Percentiles rank a stretch among this genome's conserved stretches.
These are phyloP conservation scores for Bombus waltoni DNA, from an alignment of 1,140 invertebrate species.

Conservation along the genomic window DNA sequence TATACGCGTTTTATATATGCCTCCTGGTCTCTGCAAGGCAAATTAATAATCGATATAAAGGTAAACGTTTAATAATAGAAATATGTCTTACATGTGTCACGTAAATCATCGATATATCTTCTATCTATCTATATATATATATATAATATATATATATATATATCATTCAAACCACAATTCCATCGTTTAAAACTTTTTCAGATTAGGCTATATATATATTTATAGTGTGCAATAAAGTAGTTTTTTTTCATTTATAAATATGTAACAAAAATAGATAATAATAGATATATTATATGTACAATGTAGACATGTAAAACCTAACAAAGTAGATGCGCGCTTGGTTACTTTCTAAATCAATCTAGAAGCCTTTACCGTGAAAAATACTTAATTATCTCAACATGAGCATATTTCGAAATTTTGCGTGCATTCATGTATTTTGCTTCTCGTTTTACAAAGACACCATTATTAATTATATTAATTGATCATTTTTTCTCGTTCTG, in stretches of 20 bases:
- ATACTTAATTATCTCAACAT: slow-evolving; percentile 59
- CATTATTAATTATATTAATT: slow-evolving; percentile 2
- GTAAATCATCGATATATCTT: slow-evolving; percentile 50
- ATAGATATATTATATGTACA: slow-evolving; percentile 77
- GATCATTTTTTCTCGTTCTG: background rate
- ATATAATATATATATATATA: slow-evolving; percentile 43
- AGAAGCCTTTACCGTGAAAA: slow-evolving; percentile 55
- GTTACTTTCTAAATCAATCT: slow-evolving; percentile 55
- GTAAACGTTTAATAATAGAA: slow-evolving; percentile 52
- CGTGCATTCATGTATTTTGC: slow-evolving; percentile 39
- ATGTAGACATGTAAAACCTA: slow-evolving; percentile 77
- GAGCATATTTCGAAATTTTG: slow-evolving; percentile 52
- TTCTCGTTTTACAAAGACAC: slow-evolving; percentile 5
- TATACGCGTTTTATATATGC: slow-evolving; percentile 51
- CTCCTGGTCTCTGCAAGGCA: slow-evolving; percentile 27
- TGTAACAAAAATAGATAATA: slow-evolving; percentile 76
- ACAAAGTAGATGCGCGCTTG: slow-evolving; percentile 63
- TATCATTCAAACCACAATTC: slow-evolving; percentile 39
- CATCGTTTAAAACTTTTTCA: slow-evolving; percentile 48
- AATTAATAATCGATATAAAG: slow-evolving; percentile 51
- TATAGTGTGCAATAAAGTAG: slow-evolving; percentile 69
- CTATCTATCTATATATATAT: slow-evolving; percentile 28
- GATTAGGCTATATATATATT: slow-evolving; percentile 50
- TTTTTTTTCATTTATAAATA: slow-evolving; percentile 73
- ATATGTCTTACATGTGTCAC: slow-evolving; percentile 46